A percentile compares a stretch with the other conserved stretches of the same genome.
phyloP scores from a whole-genome alignment of 2,888 invertebrate genomes.

The Physocephala rufipes region DNA sequence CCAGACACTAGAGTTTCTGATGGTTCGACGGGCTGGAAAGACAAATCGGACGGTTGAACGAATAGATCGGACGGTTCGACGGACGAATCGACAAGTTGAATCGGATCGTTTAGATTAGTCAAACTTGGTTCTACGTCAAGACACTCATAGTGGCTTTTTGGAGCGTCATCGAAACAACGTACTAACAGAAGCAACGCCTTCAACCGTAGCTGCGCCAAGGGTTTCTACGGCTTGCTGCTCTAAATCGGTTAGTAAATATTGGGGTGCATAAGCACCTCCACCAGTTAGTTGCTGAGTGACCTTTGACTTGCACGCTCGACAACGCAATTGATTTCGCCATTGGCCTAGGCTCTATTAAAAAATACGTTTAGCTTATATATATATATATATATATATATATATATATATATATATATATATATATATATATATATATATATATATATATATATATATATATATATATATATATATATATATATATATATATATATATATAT shows the following conservation, averaged over 20 bases:
- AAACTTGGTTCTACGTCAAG: no score
- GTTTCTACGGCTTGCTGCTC: neutral
- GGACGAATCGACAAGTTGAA: no score
- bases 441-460: no score
- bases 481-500: no score
- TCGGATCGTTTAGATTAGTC: no score
- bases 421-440: no score
- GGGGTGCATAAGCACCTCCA: neutral
- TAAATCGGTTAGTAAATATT: neutral
- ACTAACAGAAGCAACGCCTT: neutral
- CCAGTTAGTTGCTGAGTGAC: neutral
- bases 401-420: no score
- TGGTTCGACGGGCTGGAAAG: no score
- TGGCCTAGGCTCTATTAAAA: conserved; percentile 1
- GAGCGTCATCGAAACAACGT: neutral
- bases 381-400: no score
- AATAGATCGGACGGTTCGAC: no score
- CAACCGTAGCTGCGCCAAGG: neutral
- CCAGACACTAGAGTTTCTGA: neutral
- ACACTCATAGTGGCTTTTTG: no score
- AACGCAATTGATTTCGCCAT: neutral
- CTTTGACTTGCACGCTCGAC: neutral
- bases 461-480: no score
- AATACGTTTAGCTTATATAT: neutral
- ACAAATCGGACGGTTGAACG: neutral